Evolutionary conservation across 2,888 invertebrate species (phyloP).

Genomic region (Drosophila kanekoi): DNA sequence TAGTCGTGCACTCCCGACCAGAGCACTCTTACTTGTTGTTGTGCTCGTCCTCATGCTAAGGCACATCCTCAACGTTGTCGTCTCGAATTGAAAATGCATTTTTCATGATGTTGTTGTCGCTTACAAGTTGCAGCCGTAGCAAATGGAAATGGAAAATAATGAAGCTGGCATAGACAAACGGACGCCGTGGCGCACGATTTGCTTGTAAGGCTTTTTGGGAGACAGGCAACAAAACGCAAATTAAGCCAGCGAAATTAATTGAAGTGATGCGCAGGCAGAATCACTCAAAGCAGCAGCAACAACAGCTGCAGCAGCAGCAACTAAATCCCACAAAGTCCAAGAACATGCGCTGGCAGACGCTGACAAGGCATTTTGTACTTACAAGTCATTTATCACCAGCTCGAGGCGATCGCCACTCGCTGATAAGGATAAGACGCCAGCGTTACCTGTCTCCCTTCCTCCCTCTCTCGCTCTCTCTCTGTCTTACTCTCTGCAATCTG

Average conservation of each 20-base stretch:
- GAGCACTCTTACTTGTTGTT: slow-evolving; percentile 15
- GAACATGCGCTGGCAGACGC: slow-evolving; percentile 42
- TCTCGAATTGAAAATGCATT: slow-evolving; percentile 80
- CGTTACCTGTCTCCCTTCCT: not conserved
- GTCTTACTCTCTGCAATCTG: not conserved
- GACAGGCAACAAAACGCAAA: slow-evolving; percentile 72
- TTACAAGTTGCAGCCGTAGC: slow-evolving; percentile 49
- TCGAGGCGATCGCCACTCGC: slow-evolving; percentile 63
- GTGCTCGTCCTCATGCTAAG: slow-evolving; percentile 35
- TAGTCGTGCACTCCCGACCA: not conserved
- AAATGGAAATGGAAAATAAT: slow-evolving; percentile 65
- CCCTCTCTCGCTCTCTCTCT: not conserved
- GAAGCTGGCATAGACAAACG: slow-evolving; percentile 83
- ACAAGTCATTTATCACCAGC: slow-evolving; percentile 84
- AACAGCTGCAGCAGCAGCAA: slow-evolving; percentile 35
- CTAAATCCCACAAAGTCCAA: slow-evolving; percentile 46
- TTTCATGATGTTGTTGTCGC: slow-evolving; percentile 74
- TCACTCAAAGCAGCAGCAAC: slow-evolving; percentile 40
- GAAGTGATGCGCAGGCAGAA: slow-evolving; percentile 75
- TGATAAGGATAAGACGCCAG: slow-evolving; percentile 64
- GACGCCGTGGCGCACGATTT: slow-evolving; percentile 84
- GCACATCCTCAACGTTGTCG: slow-evolving; percentile 52
- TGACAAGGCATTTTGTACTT: slow-evolving; percentile 84
- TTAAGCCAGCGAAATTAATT: slow-evolving; percentile 76
- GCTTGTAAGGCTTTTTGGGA: slow-evolving; percentile 70